phyloP scores from a whole-genome alignment of 2,797 vertebrate species.

The Pipistrellus nathusii region DNA sequence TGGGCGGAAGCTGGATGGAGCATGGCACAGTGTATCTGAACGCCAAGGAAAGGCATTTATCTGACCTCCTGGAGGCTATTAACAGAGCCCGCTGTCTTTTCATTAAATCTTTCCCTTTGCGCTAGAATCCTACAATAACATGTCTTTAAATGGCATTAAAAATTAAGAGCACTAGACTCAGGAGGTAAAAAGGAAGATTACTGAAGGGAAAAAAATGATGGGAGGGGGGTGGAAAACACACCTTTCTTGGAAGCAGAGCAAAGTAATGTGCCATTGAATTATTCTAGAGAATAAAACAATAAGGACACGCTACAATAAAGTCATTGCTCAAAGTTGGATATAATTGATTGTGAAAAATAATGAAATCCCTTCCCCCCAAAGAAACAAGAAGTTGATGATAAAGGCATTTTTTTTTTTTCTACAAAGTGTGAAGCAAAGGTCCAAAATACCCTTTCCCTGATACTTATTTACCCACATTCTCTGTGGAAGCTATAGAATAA shows the following conservation, averaged over 20 bases:
- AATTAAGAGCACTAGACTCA: not conserved
- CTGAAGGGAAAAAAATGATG: not conserved
- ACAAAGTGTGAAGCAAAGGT: not conserved
- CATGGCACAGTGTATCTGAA: not conserved
- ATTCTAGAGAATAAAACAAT: not conserved
- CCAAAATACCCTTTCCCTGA: not conserved
- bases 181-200: constrained; percentile 47
- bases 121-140: not conserved
- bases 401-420: constrained; percentile 1
- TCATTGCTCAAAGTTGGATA: not conserved
- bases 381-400: not conserved
- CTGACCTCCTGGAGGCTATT: not conserved
- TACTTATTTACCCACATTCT: not conserved
- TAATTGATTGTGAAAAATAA: constrained; percentile 26
- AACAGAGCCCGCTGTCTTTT: constrained; percentile 10
- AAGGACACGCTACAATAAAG: not conserved
- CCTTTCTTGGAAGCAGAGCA: constrained; percentile 24
- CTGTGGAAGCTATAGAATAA: constrained; percentile 18
- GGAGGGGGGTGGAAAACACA: not conserved
- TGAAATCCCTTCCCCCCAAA: not conserved
- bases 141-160: constrained; percentile 66
- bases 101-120: not conserved
- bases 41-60: not conserved
- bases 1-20: not conserved
- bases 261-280: constrained; percentile 15